Percentiles rank a stretch among this genome's conserved stretches.
phyloP scores from a whole-genome alignment of 1,140 invertebrate species.

The Apocrypta bakeri region DNA sequence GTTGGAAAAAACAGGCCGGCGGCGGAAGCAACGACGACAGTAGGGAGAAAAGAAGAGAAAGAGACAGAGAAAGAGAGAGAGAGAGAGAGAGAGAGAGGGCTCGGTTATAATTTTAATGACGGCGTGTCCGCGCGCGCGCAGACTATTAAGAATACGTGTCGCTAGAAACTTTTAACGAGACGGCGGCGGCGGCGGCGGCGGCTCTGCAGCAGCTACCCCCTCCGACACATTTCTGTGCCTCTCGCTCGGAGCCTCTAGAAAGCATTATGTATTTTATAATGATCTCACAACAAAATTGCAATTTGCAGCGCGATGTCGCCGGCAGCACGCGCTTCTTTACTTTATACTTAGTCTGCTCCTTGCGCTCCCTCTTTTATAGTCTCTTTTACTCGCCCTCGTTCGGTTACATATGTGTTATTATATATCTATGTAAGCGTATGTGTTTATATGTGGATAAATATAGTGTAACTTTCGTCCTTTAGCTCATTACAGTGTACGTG shows the following conservation, averaged over 20 bases:
- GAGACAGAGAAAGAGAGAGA: constrained; percentile 30
- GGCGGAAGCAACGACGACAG: constrained; percentile 22
- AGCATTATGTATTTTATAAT: constrained; percentile 74
- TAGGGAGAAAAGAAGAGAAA: constrained; percentile 48
- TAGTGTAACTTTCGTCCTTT: neutral
- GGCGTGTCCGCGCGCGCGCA: constrained; percentile 71
- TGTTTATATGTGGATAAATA: no score
- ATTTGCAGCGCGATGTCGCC: constrained; percentile 67
- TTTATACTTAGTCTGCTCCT: neutral
- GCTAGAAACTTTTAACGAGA: constrained; percentile 76
- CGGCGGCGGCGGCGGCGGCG: constrained; percentile 65
- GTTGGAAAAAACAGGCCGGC: constrained; percentile 47
- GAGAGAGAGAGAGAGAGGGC: constrained; percentile 6
- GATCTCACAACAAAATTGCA: constrained; percentile 73
- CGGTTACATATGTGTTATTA: no score
- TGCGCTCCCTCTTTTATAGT: neutral
- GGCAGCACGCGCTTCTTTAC: constrained; percentile 48
- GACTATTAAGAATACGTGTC: constrained; percentile 76
- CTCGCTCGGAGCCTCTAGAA: constrained; percentile 25
- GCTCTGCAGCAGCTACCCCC: constrained; percentile 25
- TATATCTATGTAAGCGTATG: no score
- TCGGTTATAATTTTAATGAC: constrained; percentile 75
- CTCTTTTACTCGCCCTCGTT: neutral
- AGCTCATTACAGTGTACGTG: neutral
- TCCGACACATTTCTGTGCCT: neutral